Conservation (phyloP, 2,113 vertebrate species). For the Pachyramphus minor region DNA sequence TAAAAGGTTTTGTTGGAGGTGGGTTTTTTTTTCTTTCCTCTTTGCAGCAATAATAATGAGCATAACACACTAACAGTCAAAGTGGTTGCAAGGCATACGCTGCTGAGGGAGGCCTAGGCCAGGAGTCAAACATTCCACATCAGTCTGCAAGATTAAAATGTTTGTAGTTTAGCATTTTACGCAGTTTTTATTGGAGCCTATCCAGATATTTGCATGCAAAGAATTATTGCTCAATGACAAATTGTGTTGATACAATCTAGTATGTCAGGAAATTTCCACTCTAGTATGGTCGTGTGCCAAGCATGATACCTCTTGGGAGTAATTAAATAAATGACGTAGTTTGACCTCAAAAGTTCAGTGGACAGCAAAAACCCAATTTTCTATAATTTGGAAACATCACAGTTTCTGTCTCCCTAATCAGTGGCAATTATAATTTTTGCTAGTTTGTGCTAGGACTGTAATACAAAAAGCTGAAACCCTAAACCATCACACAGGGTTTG, state of each 20-base stretch:
- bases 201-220: conserved; percentile 40
- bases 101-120: background rate
- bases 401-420: background rate
- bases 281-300: background rate
- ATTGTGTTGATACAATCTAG: conserved; percentile 8
- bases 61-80: background rate
- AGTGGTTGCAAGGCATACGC: background rate
- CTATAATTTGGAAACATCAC: background rate
- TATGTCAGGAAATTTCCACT: conserved; percentile 21
- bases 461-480: background rate
- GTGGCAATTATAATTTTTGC: background rate
- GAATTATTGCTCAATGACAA: conserved; percentile 54
- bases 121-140: conserved; percentile 11
- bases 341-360: background rate
- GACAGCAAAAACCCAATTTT: background rate
- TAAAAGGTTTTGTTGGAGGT: background rate
- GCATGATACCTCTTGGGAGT: background rate
- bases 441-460: background rate
- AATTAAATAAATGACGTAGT: background rate
- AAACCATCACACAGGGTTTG: background rate
- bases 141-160: background rate
- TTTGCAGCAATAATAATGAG: background rate
- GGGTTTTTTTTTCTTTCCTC: background rate
- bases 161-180: background rate
- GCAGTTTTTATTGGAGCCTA: conserved; percentile 17